Conservation (phyloP, 2,797 vertebrate species). For the Craterocephalus amniculus region DNA sequence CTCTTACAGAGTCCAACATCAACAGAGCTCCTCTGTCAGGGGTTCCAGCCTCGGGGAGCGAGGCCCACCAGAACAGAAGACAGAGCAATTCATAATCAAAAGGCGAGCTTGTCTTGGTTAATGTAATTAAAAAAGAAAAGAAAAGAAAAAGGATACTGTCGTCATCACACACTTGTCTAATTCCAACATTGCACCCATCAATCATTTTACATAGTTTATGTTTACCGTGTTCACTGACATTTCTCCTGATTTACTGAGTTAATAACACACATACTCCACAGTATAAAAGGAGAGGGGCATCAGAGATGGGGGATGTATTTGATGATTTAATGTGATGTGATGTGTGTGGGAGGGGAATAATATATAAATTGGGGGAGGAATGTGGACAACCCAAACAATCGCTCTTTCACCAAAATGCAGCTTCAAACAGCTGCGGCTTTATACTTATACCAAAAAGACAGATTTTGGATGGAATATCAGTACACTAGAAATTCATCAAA, state of each 20-base stretch:
- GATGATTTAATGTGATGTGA: slow-evolving; percentile 63
- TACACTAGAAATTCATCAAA: slow-evolving; percentile 32
- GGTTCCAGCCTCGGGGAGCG: slow-evolving; percentile 31
- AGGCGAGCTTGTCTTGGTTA: slow-evolving; percentile 55
- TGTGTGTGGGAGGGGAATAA: slow-evolving; percentile 20
- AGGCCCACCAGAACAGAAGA: slow-evolving; percentile 44
- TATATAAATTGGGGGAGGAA: slow-evolving; percentile 28
- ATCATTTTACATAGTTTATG: slow-evolving; percentile 60
- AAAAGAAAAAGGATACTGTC: slow-evolving; percentile 54
- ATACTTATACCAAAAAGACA: slow-evolving; percentile 6
- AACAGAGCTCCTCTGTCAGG: slow-evolving; percentile 15
- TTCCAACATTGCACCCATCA: slow-evolving; percentile 66
- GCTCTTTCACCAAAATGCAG: background rate
- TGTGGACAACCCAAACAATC: slow-evolving; percentile 6
- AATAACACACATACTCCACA: slow-evolving; percentile 61
- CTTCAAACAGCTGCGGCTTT: background rate
- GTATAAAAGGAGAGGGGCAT: slow-evolving; percentile 27
- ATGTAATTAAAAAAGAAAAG: slow-evolving; percentile 64
- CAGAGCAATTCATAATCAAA: slow-evolving; percentile 54
- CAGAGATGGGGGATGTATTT: slow-evolving; percentile 21
- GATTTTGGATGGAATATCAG: slow-evolving; percentile 2
- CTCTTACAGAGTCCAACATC: slow-evolving; percentile 49
- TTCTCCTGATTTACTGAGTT: slow-evolving; percentile 69
- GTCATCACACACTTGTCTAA: slow-evolving; percentile 55
- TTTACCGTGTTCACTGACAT: slow-evolving; percentile 58